A percentile compares a stretch with the other conserved stretches of the same genome.
phyloP scores from a whole-genome alignment of 2,113 vertebrate species.

The Apaloderma vittatum region DNA sequence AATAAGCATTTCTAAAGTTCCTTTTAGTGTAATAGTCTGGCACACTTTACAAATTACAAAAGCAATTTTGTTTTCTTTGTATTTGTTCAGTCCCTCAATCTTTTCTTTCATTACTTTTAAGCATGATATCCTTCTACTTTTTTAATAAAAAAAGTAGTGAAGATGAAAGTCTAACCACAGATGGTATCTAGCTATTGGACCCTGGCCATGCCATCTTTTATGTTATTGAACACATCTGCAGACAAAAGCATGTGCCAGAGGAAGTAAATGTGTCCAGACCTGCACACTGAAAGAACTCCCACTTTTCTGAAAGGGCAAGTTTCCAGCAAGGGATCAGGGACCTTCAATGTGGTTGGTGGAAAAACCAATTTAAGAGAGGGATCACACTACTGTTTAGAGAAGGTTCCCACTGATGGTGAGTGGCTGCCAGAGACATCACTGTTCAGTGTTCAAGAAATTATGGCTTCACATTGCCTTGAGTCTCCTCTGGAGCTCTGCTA shows the following conservation, averaged over 20 bases:
- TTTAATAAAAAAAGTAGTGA: background rate
- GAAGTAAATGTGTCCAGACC: accelerated
- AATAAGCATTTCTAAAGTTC: background rate
- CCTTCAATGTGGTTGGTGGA: background rate
- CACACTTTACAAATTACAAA: background rate
- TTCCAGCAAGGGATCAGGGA: background rate
- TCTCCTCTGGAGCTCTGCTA: background rate
- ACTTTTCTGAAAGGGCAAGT: background rate
- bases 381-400: background rate
- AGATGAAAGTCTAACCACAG: background rate
- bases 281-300: background rate
- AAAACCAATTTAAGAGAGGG: background rate
- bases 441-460: background rate
- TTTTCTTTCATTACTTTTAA: background rate
- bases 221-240: background rate
- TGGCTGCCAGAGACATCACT: background rate
- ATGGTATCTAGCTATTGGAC: background rate
- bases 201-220: background rate
- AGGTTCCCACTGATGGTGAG: accelerated
- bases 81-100: background rate
- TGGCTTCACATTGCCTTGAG: background rate
- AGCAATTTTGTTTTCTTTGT: background rate
- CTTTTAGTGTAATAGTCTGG: background rate
- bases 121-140: background rate
- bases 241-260: background rate